These are phyloP conservation scores for Ianthella basta DNA, from an alignment of 37 sponge, comb jelly and placozoan genomes.

Conservation along the genomic window DNA sequence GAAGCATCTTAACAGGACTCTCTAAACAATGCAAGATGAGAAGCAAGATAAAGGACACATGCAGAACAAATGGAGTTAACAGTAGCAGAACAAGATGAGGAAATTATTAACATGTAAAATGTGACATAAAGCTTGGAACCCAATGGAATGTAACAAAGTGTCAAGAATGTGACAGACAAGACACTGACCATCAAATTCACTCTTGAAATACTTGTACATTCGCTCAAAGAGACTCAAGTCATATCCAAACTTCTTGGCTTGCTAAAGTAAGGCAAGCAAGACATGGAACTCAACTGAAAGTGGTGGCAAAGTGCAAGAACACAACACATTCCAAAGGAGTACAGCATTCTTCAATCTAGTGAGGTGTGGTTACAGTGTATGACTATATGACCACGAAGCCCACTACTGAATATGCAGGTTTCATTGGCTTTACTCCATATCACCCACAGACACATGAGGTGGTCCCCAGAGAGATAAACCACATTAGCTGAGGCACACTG, in stretches of 20 bases:
- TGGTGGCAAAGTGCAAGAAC: neutral
- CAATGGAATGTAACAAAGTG: neutral
- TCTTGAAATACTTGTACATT: slow-evolving; percentile 45
- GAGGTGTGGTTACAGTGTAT: too few relatives aligned
- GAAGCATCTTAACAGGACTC: slow-evolving; percentile 66
- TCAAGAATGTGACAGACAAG: neutral
- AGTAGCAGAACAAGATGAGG: too few relatives aligned
- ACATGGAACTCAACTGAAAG: neutral
- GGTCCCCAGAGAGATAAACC: neutral
- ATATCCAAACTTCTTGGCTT: slow-evolving; percentile 46
- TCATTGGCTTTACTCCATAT: too few relatives aligned
- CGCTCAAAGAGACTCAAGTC: slow-evolving; percentile 81
- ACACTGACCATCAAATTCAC: neutral
- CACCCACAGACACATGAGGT: neutral
- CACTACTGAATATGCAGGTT: too few relatives aligned
- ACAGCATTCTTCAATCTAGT: too few relatives aligned
- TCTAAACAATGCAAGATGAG: slow-evolving; percentile 9
- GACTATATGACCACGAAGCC: too few relatives aligned
- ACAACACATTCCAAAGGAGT: too few relatives aligned
- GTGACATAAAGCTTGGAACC: neutral
- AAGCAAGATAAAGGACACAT: neutral
- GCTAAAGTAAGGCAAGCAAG: slow-evolving; percentile 18
- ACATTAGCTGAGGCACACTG: neutral
- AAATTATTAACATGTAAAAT: too few relatives aligned
- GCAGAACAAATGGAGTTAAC: too few relatives aligned